Base-by-base conservation (phyloP, 2,113 vertebrate genomes). In the Athene noctua region DNA sequence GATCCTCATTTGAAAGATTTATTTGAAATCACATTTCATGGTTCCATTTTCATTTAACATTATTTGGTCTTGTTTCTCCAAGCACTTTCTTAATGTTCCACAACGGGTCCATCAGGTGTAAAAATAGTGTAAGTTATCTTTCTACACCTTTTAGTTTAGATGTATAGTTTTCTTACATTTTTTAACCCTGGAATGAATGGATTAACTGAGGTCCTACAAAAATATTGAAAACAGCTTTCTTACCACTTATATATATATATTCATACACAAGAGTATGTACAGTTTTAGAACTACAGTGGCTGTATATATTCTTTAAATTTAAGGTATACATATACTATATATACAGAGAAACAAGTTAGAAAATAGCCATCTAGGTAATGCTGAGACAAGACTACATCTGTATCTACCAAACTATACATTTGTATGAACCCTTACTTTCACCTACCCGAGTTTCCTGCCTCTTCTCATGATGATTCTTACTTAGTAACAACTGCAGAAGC, bases 1-100 rank as follows among this genome's bases (percentile, higher is more conserved):
- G 96, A 71, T 74, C 77, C 34, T 81, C 36, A 44, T 71, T 74
- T 32, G 46, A 87, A 94, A 89, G 46, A 55, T 86, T 57, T 70
- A 90, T 29, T 63, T 94, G 66, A 92, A 90, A 61, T 65, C 49
- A 25, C 57, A 72, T 94, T 88, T 51, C 57, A 73, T 68, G 51
- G 61, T 44, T 70, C 20, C 54, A 21, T 90, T 96, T 90, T 36
- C 46, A 65, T 78, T 78, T 42, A 47, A 49, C 62, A 27, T 44
- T 67, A 66, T 8, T 59, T 25, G 10, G 26, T 13, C 30, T 11
- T 84, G 47, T 49, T 46, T 62, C 40, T 59, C 46, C 7, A 40
- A 90, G 57, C 20, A 62, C 22, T 40, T 57, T 22, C 25, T 17
- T 86, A 46, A 29, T 59, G 44, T 34, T 73, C 29, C 55, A 70